Conservation (phyloP, 1,140 invertebrate species). For the Drosophila sp. region DNA sequence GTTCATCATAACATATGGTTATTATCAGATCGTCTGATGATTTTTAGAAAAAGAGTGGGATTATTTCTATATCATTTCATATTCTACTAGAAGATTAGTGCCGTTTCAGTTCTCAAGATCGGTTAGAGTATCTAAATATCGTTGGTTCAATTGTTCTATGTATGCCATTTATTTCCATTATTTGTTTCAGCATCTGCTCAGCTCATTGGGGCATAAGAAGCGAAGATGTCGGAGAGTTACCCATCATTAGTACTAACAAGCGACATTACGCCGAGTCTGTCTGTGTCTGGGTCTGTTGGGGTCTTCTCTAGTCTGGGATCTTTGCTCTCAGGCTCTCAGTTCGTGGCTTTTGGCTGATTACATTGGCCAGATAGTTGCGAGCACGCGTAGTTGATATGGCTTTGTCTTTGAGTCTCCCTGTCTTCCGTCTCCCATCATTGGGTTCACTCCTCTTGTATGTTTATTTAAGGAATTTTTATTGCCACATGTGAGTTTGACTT, state of each 20-base stretch:
- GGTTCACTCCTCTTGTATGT: slow-evolving; percentile 42
- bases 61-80: no score
- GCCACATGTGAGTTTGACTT: slow-evolving; percentile 34
- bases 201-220: slow-evolving; percentile 16
- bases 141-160: neutral
- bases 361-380: slow-evolving; percentile 45
- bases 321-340: slow-evolving; percentile 44
- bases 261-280: slow-evolving; percentile 64
- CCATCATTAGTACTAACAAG: slow-evolving; percentile 83
- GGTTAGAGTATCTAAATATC: slow-evolving; percentile 24
- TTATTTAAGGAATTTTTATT: slow-evolving; percentile 79
- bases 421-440: slow-evolving; percentile 3
- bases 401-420: slow-evolving; percentile 32
- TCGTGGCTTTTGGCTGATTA: slow-evolving; percentile 51
- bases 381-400: slow-evolving; percentile 70
- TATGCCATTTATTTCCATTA: slow-evolving; percentile 12
- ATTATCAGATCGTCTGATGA: no score
- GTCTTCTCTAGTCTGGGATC: slow-evolving; percentile 25
- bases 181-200: slow-evolving; percentile 35
- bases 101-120: no score
- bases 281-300: neutral
- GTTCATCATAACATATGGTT: no score
- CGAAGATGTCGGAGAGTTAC: slow-evolving; percentile 43
- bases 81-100: no score
- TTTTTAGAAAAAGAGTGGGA: no score